Evolutionary conservation across 2,888 invertebrate genomes (phyloP).

Genomic region (Julus scanicus): DNA sequence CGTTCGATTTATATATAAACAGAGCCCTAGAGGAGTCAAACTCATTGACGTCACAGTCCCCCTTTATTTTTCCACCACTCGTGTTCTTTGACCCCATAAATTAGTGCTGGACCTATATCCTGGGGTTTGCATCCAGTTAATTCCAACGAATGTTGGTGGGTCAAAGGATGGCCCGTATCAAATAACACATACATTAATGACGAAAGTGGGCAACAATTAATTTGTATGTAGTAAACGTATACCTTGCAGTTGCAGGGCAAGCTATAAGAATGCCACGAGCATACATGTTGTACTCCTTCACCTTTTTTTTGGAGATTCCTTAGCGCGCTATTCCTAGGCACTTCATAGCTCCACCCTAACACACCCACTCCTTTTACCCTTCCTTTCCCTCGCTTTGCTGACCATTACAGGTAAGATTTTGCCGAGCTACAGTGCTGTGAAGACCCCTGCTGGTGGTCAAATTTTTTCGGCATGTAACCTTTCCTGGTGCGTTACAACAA

Average conservation of each 20-base stretch:
- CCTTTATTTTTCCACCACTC: not conserved
- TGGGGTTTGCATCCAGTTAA: conserved; percentile 25
- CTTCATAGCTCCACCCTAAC: not conserved
- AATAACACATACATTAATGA: not conserved
- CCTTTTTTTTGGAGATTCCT: not conserved
- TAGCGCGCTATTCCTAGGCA: not conserved
- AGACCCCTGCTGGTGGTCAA: conserved; percentile 34
- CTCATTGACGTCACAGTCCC: not conserved
- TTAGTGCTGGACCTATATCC: conserved; percentile 21
- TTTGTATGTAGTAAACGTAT: not conserved
- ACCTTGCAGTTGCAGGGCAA: not conserved
- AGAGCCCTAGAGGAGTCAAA: not conserved
- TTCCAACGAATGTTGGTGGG: not conserved
- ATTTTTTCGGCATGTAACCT: conserved; percentile 15
- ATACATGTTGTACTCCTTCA: not conserved
- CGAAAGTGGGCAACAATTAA: conserved; percentile 35
- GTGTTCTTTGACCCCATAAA: conserved; percentile 39
- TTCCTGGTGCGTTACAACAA: not conserved
- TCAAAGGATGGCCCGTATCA: conserved; percentile 34
- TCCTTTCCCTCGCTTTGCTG: not conserved
- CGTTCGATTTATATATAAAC: not conserved
- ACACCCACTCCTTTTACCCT: not conserved
- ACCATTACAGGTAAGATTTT: conserved; percentile 1
- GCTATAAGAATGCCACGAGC: not conserved
- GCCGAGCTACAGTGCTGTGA: not conserved